Base-by-base conservation (phyloP, 2,113 vertebrate genomes). In the Callocephalon fimbriatum region DNA sequence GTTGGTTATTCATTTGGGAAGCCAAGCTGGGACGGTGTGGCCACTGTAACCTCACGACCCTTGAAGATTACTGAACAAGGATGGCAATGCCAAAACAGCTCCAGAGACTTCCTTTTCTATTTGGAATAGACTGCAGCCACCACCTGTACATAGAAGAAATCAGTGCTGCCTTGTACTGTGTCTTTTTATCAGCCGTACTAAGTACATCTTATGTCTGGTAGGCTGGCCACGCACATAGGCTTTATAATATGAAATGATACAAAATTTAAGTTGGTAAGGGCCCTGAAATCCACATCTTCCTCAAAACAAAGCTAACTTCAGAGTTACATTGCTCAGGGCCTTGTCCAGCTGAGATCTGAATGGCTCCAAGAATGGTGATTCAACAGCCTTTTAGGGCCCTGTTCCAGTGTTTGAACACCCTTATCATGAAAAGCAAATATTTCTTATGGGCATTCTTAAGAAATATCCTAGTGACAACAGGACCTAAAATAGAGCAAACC, bases 1-100 rank as follows among this genome's bases (percentile, higher is more conserved):
- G 76, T 38, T 50, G 15, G 44, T 83, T 87, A 40, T 54, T 80
- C 61, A 19, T 94, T 94, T 78, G 73, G 61, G 91, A 97, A 91
- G 48, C 83, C 93, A 82, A 84, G 66, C 40, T 53, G 38, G 68
- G 48, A 90, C 42, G 20, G 26, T 25, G 86, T 31, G 61, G 53
- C 35, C 50, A 44, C n/a, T 6, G 35, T 29, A 56, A 40, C 27
- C 22, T 51, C 56, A 27, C 0, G 0, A 58, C 15, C 6, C 48
- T 93, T 78, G 86, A 94, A 95, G 66, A 79, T 95, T 90, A 61
- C 70, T 74, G 76, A 86, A 72, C 71, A 75, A 94, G 58, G 14
- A 91, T 73, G 54, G 70, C 50, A 58, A 5, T 44, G 23, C 54
- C 94, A 66, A 90, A 87, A 65, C 6, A 88, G 26, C 86, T 95